Percentiles rank a stretch among this genome's conserved stretches.
phyloP scores from a whole-genome alignment of 2,888 invertebrate genomes.

The Atrina japonica region DNA sequence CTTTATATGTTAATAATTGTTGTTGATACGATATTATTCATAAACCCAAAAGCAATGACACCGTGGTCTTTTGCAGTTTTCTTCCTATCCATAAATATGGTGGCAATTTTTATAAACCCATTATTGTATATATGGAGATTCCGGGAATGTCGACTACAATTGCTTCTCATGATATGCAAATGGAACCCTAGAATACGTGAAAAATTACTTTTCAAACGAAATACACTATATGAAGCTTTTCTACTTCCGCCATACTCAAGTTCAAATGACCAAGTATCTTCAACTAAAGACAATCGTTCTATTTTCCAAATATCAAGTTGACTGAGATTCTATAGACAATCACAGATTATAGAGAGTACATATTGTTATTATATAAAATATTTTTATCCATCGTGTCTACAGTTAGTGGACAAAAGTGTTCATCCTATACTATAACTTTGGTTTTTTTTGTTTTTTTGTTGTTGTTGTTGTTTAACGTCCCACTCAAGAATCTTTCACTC shows the following conservation, averaged over 20 bases:
- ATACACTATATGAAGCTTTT: constrained; percentile 17
- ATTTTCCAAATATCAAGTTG: no score
- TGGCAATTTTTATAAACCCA: constrained; percentile 13
- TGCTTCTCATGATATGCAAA: constrained; percentile 4
- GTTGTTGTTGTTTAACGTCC: no score
- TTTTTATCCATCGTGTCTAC: no score
- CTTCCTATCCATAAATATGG: neutral
- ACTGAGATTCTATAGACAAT: no score
- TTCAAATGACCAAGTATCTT: no score
- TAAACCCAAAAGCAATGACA: neutral
- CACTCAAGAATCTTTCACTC: no score
- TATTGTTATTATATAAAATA: no score
- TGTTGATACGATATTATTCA: neutral
- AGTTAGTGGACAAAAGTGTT: no score
- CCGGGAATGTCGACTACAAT: constrained; percentile 17
- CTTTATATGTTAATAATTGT: neutral
- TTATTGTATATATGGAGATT: constrained; percentile 20
- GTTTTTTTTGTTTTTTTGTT: no score
- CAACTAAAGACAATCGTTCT: no score
- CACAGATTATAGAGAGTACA: no score
- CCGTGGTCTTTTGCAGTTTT: neutral
- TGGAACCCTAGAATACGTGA: neutral
- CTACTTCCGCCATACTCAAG: neutral
- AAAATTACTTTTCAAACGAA: constrained; percentile 5
- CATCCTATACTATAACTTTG: no score